Base-by-base conservation (phyloP, 2,888 invertebrate species). In the Notodonta dromedarius region DNA sequence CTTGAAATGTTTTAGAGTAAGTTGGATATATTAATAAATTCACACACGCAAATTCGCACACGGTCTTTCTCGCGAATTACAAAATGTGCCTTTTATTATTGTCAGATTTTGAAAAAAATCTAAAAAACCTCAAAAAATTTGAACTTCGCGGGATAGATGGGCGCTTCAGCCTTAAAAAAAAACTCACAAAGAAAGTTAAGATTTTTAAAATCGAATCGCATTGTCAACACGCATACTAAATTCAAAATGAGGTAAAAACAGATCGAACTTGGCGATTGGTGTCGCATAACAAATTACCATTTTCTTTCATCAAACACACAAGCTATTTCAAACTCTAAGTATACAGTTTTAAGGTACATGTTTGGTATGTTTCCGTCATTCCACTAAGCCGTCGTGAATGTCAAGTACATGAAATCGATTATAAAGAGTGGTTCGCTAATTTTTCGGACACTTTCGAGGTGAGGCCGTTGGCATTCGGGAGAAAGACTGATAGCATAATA, bases 351-450 rank as follows among this genome's bases (percentile, higher is more conserved):
- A 85, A 72, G 72, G 78, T 58, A 14, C 59, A 78, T 32, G 74
- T 78, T 86, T 13, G 70, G 70, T 57, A 60, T 61, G 56, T 66
- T 63, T 57, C 52, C 42, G 32, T 14, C 58, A 60, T 60, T 63
- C 68, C 66, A 61, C 61, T 67, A 74, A 75, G 59, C 62, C 74
- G 82, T 63, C 75, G 76, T 84, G 91, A 91, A 91, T 91, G 89
- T 91, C 90, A 92, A 90, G 88, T 88, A 89, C 88, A 88, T 86
- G 88, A 91, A 91, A 92, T 90, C 87, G 88, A 88, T 90, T 87
- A 83, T 71, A 62, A 64, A 74, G 79, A 78, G 71, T 82, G 69
- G 74, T 68, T 82, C 67, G 78, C 78, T 62, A 82, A 86, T 88
- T 87, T 83, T 90, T 86, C 80, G 86, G 77, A 82, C 82, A 88